Percentiles rank a stretch among this genome's conserved stretches.
Conservation (phyloP, 2,888 invertebrate genomes). For the Anagyrus pseudococci region DNA sequence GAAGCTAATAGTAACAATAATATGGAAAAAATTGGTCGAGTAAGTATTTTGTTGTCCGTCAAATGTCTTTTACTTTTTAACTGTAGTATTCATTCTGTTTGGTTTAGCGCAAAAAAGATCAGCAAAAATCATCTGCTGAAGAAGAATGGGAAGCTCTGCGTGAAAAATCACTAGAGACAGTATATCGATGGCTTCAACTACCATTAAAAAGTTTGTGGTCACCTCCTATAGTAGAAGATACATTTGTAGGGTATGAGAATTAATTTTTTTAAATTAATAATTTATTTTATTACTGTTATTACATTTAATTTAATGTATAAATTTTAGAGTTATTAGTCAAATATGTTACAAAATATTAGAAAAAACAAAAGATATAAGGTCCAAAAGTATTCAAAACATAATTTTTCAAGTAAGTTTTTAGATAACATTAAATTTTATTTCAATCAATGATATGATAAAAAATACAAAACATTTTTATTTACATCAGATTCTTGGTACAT, state of each 20-base stretch:
- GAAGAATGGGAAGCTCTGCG: constrained; percentile 75
- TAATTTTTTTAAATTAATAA: constrained; percentile 11
- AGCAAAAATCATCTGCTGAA: constrained; percentile 61
- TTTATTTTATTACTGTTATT: constrained; percentile 5
- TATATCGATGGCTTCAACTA: constrained; percentile 74
- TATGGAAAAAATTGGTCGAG: constrained; percentile 44
- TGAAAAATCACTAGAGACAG: constrained; percentile 69
- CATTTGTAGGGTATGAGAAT: constrained; percentile 74
- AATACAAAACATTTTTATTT: constrained; percentile 50
- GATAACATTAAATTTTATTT: neutral
- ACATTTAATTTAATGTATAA: constrained; percentile 8
- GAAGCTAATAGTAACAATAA: constrained; percentile 39
- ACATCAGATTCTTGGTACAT: constrained; percentile 80
- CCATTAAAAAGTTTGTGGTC: constrained; percentile 80
- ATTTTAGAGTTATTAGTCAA: constrained; percentile 71
- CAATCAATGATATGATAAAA: neutral
- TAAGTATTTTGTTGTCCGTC: constrained; percentile 30
- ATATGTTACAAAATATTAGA: constrained; percentile 78
- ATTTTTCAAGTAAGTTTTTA: constrained; percentile 62
- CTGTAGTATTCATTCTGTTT: no score
- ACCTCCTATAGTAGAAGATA: constrained; percentile 82
- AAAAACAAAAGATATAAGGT: constrained; percentile 67
- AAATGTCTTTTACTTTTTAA: no score
- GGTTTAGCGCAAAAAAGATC: constrained; percentile 49
- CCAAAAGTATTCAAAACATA: constrained; percentile 72